Evolutionary conservation across 2,888 invertebrate genomes (phyloP).

Genomic region (Globia sparganii): DNA sequence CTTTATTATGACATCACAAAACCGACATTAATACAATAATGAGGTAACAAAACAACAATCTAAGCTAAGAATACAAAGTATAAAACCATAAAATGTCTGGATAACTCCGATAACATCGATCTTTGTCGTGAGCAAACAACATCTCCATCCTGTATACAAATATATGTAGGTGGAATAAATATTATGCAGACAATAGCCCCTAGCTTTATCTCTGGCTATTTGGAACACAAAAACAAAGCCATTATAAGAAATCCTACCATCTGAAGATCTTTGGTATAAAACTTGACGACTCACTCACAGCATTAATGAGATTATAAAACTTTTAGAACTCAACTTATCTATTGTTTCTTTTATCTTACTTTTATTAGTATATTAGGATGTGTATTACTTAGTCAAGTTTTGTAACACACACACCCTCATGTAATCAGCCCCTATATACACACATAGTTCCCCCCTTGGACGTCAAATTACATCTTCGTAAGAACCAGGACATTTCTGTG

Average conservation of each 20-base stretch:
- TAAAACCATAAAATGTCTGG: slow-evolving; percentile 49
- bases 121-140: slow-evolving; percentile 56
- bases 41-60: slow-evolving; percentile 43
- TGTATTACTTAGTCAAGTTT: slow-evolving; percentile 48
- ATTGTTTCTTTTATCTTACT: slow-evolving; percentile 60
- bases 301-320: slow-evolving; percentile 86
- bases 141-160: slow-evolving; percentile 63
- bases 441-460: not conserved
- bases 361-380: slow-evolving; percentile 58
- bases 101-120: slow-evolving; percentile 60
- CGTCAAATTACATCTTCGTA: not conserved
- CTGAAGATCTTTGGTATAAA: slow-evolving; percentile 67
- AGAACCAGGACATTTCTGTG: no score
- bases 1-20: slow-evolving; percentile 16
- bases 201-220: slow-evolving; percentile 77
- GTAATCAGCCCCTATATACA: not conserved
- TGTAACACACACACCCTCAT: not conserved
- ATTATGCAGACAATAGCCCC: slow-evolving; percentile 70
- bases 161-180: slow-evolving; percentile 66
- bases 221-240: slow-evolving; percentile 83
- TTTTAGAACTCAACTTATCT: slow-evolving; percentile 75
- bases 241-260: slow-evolving; percentile 78
- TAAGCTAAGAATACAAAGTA: slow-evolving; percentile 43
- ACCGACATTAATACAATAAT: slow-evolving; percentile 24
- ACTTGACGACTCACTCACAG: slow-evolving; percentile 74